These are phyloP conservation scores for Arizona elegans DNA, from an alignment of 2,113 vertebrate genomes.

Conservation along the genomic window DNA sequence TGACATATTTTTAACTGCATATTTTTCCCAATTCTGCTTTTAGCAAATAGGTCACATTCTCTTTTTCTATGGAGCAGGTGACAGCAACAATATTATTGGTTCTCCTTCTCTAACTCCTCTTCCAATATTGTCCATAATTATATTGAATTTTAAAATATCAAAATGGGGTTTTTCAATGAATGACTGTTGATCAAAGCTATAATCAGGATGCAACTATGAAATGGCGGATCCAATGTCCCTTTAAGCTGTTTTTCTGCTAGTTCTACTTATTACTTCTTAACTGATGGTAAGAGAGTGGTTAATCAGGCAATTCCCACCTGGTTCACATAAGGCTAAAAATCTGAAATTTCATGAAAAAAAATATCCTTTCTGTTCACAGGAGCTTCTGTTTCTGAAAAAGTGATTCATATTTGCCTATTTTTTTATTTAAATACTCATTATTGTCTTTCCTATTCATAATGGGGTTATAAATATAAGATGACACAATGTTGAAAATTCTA, in stretches of 20 bases:
- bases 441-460: slow-evolving; percentile 4
- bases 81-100: neutral
- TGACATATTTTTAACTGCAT: neutral
- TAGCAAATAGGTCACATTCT: neutral
- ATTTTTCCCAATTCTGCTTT: rapidly evolving
- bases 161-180: neutral
- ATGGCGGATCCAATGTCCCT: neutral
- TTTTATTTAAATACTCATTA: neutral
- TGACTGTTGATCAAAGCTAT: neutral
- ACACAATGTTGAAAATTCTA: neutral
- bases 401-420: neutral
- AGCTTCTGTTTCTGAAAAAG: neutral
- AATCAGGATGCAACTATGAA: neutral
- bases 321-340: neutral
- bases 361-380: rapidly evolving
- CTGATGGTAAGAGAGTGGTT: rapidly evolving
- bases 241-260: neutral
- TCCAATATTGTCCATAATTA: neutral
- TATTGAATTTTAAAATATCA: neutral
- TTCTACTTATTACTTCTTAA: neutral
- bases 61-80: neutral
- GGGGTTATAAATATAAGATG: slow-evolving; percentile 12
- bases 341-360: neutral
- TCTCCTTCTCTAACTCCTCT: neutral
- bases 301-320: neutral